These are phyloP conservation scores for Scopus umbretta DNA, from an alignment of 2,113 vertebrate genomes.

Conservation along the genomic window DNA sequence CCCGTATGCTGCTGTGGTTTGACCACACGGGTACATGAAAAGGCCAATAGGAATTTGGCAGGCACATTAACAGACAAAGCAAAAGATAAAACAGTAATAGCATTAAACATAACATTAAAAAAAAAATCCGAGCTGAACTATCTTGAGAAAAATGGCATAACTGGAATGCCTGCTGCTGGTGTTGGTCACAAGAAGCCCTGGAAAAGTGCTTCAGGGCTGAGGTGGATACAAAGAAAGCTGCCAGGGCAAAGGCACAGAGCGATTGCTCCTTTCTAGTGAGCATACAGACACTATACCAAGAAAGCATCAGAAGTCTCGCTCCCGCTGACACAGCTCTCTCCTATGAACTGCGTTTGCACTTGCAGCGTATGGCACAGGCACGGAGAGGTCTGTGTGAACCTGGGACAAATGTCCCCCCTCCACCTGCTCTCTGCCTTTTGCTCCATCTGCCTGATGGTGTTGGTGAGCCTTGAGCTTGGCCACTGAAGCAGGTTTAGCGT, in stretches of 20 bases:
- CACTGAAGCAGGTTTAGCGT: not conserved
- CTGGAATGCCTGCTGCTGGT: not conserved
- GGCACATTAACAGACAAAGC: not conserved
- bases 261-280: not conserved
- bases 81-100: not conserved
- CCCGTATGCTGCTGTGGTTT: fast-evolving
- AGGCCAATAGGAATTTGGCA: not conserved
- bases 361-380: fast-evolving
- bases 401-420: not conserved
- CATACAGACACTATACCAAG: not conserved
- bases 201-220: not conserved
- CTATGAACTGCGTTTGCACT: not conserved
- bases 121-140: not conserved
- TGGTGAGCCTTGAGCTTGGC: not conserved
- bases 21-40: not conserved
- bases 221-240: not conserved
- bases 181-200: not conserved
- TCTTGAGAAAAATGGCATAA: not conserved
- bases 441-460: not conserved
- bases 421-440: not conserved
- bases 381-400: fast-evolving
- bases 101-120: not conserved
- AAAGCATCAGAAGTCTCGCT: too few relatives aligned
- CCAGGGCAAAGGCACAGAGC: not conserved
- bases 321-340: not conserved